A percentile compares a stretch with the other conserved stretches of the same genome.
These are phyloP conservation scores for Poliocrania exsul DNA, from an alignment of 2,797 vertebrate species.

Conservation along the genomic window DNA sequence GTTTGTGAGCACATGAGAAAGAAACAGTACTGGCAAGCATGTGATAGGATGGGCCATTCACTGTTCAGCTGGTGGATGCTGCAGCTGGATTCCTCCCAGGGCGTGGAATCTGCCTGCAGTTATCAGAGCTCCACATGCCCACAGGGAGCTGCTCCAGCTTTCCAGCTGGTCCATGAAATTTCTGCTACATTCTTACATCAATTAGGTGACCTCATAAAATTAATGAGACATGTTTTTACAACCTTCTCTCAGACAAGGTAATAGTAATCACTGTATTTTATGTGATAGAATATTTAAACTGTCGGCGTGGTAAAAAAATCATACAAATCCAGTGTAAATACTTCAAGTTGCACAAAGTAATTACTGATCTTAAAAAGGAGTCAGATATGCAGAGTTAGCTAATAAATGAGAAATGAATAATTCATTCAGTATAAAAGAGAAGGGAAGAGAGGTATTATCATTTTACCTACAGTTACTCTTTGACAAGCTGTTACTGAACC, in stretches of 20 bases:
- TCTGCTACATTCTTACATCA: background rate
- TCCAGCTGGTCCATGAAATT: background rate
- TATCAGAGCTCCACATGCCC: accelerated
- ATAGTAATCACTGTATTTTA: background rate
- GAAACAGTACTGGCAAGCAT: background rate
- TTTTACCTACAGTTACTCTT: slow-evolving; percentile 1
- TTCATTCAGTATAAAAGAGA: slow-evolving; percentile 22
- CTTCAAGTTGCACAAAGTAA: slow-evolving; percentile 9
- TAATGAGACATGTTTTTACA: slow-evolving; percentile 40
- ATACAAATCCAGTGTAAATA: slow-evolving; percentile 9
- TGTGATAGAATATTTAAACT: background rate
- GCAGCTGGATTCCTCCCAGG: background rate
- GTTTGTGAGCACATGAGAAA: background rate
- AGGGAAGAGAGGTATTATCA: background rate
- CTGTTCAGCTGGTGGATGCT: accelerated
- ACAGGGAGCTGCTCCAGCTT: background rate
- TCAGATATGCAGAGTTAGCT: slow-evolving; percentile 32
- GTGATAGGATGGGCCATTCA: accelerated
- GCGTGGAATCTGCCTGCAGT: background rate
- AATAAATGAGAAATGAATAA: slow-evolving; percentile 50
- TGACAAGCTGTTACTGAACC: background rate
- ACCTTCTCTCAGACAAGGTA: background rate
- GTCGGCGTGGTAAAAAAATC: background rate
- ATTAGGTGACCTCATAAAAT: slow-evolving; percentile 31
- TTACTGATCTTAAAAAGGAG: background rate